Evolutionary conservation across 1,140 invertebrate genomes (phyloP), one percentile per base, ranked within the genome.

Genomic region (Drosophila auraria): DNA sequence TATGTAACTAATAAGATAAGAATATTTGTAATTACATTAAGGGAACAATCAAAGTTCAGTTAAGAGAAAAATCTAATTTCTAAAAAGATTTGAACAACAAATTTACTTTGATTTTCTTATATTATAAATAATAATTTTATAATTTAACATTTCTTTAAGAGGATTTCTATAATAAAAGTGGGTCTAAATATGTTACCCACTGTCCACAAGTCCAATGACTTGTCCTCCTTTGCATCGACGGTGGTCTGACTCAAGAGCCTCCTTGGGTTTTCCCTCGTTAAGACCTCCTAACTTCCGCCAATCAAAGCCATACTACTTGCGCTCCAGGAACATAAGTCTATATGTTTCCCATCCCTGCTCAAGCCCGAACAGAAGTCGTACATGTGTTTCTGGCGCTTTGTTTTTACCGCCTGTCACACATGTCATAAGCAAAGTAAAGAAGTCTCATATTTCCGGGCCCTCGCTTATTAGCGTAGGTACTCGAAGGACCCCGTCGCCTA

Each of bases 401-500:
- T 80, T 54, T 71, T 66, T 65, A 59, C 74, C 57, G 63, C 56
- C 76, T 63, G 66, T 71, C 82, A 79, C 83, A 86, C 60, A 76
- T 86, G 82, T 86, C 83, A 82, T 79, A 76, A 38, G 58, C 50
- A 71, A 59, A 77, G 47, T 56, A 69, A 40, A 71, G 50, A 50
- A 50, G 78, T 89, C 64, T 89, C 84, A 78, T 89, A 74, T 87
- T 87, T 78, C 83, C 68, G 49, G 50, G 51, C 56, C 27, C 51
- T 58, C 42, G 69, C 78, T 89, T 78, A 89, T 87, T 87, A 87
- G 77, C 83, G 79, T 81, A 82, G 81, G 59, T 49, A 72, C 77
- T 83, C 68, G 77, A 89, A 87, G 83, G 83, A 87, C 84, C 68
- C 66, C 23, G 42, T 8, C 5, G 25, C 15, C 14, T 30, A 25